These are phyloP conservation scores for Oncorhynchus nerka DNA, from an alignment of 2,113 vertebrate genomes.

Conservation along the genomic window DNA sequence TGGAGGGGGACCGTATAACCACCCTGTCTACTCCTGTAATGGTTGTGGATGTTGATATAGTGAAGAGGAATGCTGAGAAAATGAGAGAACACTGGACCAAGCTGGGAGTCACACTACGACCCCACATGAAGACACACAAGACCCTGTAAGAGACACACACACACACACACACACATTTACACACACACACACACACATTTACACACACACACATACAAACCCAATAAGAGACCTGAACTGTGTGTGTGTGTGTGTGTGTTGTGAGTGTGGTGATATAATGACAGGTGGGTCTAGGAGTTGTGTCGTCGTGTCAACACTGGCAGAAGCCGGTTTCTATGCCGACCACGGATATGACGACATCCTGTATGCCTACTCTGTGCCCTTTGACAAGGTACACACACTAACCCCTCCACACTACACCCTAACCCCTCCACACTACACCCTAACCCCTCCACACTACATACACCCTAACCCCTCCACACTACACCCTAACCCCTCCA, in stretches of 20 bases:
- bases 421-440: neutral
- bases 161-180: neutral
- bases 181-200: neutral
- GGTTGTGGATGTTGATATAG: slow-evolving; percentile 68
- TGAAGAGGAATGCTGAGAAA: slow-evolving; percentile 67
- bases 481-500: neutral
- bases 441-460: neutral
- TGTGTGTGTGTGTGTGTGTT: slow-evolving; percentile 32
- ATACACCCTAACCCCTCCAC: neutral
- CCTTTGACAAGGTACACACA: slow-evolving; percentile 65
- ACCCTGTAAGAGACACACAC: slow-evolving; percentile 69
- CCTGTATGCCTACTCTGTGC: slow-evolving; percentile 78
- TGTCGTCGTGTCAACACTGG: slow-evolving; percentile 81
- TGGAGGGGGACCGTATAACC: slow-evolving; percentile 57
- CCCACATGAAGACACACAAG: slow-evolving; percentile 87
- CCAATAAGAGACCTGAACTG: neutral
- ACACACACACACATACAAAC: neutral
- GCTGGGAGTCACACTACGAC: slow-evolving; percentile 77
- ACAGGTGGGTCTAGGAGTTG: slow-evolving; percentile 72
- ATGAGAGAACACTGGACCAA: slow-evolving; percentile 72
- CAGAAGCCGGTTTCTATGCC: slow-evolving; percentile 78
- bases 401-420: neutral
- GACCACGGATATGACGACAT: slow-evolving; percentile 85
- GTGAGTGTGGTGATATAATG: slow-evolving; percentile 80
- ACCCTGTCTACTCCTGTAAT: slow-evolving; percentile 75